Evolutionary conservation across 2,113 vertebrate species (phyloP), one percentile per base, ranked within the genome.

Genomic region (Prochilodus magdalenae): DNA sequence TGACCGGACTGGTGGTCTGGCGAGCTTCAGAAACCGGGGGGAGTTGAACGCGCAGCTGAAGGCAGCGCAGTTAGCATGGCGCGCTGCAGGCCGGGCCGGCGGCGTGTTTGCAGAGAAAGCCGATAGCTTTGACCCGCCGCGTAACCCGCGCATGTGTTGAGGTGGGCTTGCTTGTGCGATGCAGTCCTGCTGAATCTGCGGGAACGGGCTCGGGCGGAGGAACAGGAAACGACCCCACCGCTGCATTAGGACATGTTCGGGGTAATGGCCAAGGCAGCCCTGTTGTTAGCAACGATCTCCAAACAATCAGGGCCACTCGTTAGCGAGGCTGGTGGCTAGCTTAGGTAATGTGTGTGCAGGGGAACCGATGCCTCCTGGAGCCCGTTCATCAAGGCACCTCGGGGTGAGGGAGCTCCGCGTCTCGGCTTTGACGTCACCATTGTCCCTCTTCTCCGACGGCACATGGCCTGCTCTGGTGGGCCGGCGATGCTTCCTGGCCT

Each of bases 241-340:
- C 60, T 22, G 29, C 33, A 30, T 55, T 27, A n/a, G 18, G 55
- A 66, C 79, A n/a, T 36, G 22, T 57, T 27, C 18, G 22, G 73
- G 79, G 72, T 44, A 30, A 57, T 18, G 29, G 79, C 70, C 79
- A 81, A 11, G 10, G 24, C 11, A 11, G 47, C 16, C 15, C 12
- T 75, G 79, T 81, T 75, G 70, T 63, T 81, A 81, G 57, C 72
- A 75, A 75, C 62, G 29, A 59, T 57, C 65, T n/a, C 60, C 47
- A 74, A 81, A 81, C 60, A 75, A 12, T 75, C 36, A 26, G 53
- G 16, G n/a, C 7, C 59, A 27, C 22, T 55, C 27, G 16, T 36
- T 51, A 53, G 70, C 22, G n/a, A 7, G 20, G 79, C 70, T 24
- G 13, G 26, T 73, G 51, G 67, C 76, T 79, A 79, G 67, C 12